Conservation (phyloP, 2,113 vertebrate genomes). For the Pterocles orientalis region DNA sequence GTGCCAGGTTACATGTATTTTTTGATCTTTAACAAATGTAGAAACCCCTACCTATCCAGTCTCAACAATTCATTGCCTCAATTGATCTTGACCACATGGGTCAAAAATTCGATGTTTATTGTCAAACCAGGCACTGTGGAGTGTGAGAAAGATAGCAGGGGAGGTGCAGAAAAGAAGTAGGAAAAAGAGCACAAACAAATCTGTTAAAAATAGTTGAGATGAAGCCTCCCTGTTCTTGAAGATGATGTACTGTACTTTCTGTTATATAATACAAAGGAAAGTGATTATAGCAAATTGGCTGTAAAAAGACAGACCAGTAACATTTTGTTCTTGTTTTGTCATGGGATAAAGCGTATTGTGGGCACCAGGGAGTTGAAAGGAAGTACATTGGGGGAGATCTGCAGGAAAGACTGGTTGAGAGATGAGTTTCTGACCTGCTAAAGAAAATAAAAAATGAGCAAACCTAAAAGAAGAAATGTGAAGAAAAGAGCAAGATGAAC, state of each 20-base stretch:
- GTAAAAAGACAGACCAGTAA: conserved; percentile 47
- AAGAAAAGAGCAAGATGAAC: conserved; percentile 7
- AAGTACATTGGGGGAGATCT: background rate
- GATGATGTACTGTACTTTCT: conserved; percentile 32
- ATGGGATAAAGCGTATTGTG: background rate
- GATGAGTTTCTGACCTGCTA: background rate
- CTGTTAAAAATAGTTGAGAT: conserved; percentile 34
- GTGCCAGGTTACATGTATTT: background rate
- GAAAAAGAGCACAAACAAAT: conserved; percentile 7
- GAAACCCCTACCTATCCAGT: background rate
- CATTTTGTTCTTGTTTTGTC: conserved; percentile 58
- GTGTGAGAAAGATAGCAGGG: background rate
- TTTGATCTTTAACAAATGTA: background rate
- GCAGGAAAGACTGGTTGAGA: background rate
- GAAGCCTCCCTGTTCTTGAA: conserved; percentile 21
- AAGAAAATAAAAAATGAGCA: conserved; percentile 25
- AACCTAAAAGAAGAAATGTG: background rate
- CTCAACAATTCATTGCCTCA: background rate
- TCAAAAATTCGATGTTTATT: background rate
- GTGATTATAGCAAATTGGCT: conserved; percentile 57
- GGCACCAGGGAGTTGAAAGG: conserved; percentile 4
- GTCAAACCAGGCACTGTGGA: background rate
- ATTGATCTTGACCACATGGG: background rate
- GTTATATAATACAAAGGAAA: conserved; percentile 57
- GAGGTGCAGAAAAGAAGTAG: background rate